Base-by-base conservation (phyloP, 2,113 vertebrate species). In the Hyperoodon ampullatus region DNA sequence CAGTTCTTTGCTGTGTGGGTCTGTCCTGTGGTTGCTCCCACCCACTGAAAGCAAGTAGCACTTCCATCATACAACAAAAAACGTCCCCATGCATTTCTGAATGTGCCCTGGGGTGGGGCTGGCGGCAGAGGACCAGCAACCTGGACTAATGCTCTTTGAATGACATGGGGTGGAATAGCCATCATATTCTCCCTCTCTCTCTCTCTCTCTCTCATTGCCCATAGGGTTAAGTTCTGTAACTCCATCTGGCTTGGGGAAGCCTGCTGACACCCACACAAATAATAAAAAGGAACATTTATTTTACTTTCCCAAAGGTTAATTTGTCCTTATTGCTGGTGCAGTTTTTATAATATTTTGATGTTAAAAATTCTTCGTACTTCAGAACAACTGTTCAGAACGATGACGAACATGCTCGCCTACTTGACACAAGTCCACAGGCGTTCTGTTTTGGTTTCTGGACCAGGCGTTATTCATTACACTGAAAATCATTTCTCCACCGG, bases 381-480 rank as follows among this genome's bases (percentile, higher is more conserved):
- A 58, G 50, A 82, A 35, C 42, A 60, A 16, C 88, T 24, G 78
- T 55, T 50, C 2, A 2, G 8, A 21, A 39, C 14, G 21, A 13
- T 13, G 74, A 68, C 30, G 53, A 65, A 78, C 19, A 1, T 2
- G 6, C 28, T 21, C 0, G 53, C 75, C 61, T 9, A 2, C 47
- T 30, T 23, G 0, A 9, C 61, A 12, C 39, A 4, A 3, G 15
- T 26, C 24, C 72, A 35, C 11, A 2, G 21, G 6, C 28, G 1
- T 50, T 66, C 66, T 65, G 16, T 61, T 28, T 50, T 3, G 71
- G 61, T 58, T 55, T 83, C 4, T 14, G 80, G 61, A 28, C 50
- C 47, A 23, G 0, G 1, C 0, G 1, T 13, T 24, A 24, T 8
- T 83, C n/a, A 1, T 58, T 4, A 23, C 0, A 6, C 11, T 6